Evolutionary conservation across 2,797 vertebrate species (phyloP).

Genomic region (Spea hammondii): DNA sequence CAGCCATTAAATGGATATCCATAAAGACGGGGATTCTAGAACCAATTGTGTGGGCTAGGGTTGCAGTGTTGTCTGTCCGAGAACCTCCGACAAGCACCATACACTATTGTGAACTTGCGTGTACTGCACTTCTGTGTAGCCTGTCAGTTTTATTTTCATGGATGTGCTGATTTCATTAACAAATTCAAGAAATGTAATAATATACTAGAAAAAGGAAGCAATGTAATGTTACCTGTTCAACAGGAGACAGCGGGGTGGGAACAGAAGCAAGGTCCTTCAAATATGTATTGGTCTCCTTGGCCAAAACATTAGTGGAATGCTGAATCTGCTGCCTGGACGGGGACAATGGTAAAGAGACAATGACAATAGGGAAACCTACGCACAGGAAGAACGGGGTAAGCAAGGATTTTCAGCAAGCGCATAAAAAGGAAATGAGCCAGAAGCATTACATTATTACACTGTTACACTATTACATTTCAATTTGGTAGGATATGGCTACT

Average conservation of each 20-base stretch:
- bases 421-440: not conserved
- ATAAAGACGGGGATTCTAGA: not conserved
- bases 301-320: constrained; percentile 87
- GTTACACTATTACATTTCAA: not conserved
- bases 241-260: constrained; percentile 76
- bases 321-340: constrained; percentile 84
- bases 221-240: constrained; percentile 79
- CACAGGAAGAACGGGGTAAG: not conserved
- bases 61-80: no score
- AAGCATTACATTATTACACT: not conserved
- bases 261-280: constrained; percentile 87
- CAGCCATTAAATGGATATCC: no score
- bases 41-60: not conserved
- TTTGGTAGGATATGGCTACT: constrained; percentile 57
- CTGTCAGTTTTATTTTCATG: no score
- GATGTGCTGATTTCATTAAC: no score
- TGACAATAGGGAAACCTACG: not conserved
- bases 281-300: constrained; percentile 93
- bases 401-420: not conserved
- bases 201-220: not conserved
- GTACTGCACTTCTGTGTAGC: no score
- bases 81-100: no score
- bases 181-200: not conserved
- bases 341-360: not conserved
- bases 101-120: no score